Percentiles rank a stretch among this genome's conserved stretches.
These are phyloP conservation scores for Pangasius djambal DNA, from an alignment of 2,797 vertebrate genomes.

Conservation along the genomic window DNA sequence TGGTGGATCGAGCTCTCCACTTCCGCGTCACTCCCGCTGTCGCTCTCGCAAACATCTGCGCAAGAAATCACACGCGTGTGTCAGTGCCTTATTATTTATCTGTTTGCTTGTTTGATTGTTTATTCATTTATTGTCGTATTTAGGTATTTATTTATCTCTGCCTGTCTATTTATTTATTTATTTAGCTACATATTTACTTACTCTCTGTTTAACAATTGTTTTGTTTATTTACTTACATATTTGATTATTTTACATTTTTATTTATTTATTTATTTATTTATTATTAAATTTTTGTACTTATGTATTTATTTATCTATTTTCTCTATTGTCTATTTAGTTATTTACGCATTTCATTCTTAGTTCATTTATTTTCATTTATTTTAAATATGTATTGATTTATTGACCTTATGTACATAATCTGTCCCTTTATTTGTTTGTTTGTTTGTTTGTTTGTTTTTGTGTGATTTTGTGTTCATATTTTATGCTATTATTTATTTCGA, in stretches of 20 bases:
- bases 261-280: neutral
- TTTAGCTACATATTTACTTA: neutral
- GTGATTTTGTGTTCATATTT: neutral
- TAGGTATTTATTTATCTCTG: neutral
- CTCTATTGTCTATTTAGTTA: neutral
- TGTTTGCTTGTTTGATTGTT: neutral
- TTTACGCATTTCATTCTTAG: neutral
- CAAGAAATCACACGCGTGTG: neutral
- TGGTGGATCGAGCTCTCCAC: slow-evolving; percentile 67
- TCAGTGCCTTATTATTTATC: neutral
- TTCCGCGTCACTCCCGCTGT: slow-evolving; percentile 78
- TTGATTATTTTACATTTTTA: neutral
- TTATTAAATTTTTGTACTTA: neutral
- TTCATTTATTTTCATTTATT: neutral
- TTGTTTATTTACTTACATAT: neutral
- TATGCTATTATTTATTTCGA: neutral
- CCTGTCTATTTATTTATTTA: neutral
- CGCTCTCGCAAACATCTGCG: slow-evolving; percentile 79
- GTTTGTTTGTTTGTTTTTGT: neutral
- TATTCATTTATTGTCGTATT: neutral
- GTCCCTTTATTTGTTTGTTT: neutral
- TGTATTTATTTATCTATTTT: neutral
- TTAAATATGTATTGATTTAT: neutral
- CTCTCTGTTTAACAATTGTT: neutral
- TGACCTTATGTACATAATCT: neutral